Conservation (phyloP, 1,140 invertebrate species). For the Leptinotarsa lineolata region DNA sequence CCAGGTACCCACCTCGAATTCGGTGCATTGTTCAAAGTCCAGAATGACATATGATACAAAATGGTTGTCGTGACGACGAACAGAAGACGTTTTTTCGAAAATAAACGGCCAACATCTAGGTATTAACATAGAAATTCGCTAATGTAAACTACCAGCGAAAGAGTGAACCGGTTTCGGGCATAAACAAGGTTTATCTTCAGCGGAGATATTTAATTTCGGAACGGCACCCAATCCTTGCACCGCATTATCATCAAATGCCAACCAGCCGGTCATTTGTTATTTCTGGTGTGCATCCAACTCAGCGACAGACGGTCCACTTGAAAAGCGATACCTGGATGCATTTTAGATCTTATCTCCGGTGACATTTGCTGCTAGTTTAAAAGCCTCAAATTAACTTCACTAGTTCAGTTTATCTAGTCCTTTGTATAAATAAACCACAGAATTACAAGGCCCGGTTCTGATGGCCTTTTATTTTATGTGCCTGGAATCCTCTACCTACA, state of each 20-base stretch:
- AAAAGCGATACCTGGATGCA: slow-evolving; percentile 48
- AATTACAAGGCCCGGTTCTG: neutral
- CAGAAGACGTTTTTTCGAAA: neutral
- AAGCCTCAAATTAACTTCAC: slow-evolving; percentile 51
- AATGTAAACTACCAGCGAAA: neutral
- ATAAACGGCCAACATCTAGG: slow-evolving; percentile 12
- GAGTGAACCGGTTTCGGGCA: slow-evolving; percentile 37
- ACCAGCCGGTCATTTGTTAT: slow-evolving; percentile 50
- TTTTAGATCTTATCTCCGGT: slow-evolving; percentile 46
- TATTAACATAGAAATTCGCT: slow-evolving; percentile 7
- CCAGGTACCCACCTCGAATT: neutral
- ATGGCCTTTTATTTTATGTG: slow-evolving; percentile 9
- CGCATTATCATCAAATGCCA: slow-evolving; percentile 50
- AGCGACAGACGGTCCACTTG: slow-evolving; percentile 39
- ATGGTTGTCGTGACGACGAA: slow-evolving; percentile 9
- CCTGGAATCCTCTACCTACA: slow-evolving; percentile 21
- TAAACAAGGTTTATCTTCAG: slow-evolving; percentile 48
- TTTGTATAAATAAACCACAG: slow-evolving; percentile 20
- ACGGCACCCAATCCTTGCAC: slow-evolving; percentile 47
- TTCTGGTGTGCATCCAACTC: slow-evolving; percentile 41
- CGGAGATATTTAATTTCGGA: slow-evolving; percentile 49
- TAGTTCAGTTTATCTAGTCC: slow-evolving; percentile 45
- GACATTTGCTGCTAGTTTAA: slow-evolving; percentile 52
- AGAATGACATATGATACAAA: slow-evolving; percentile 18
- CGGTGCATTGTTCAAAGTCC: neutral